Evolutionary conservation across 92 coral and sea anemone species (phyloP), one percentile per base, ranked within the genome.

Genomic region (Epizoanthus ramosus): DNA sequence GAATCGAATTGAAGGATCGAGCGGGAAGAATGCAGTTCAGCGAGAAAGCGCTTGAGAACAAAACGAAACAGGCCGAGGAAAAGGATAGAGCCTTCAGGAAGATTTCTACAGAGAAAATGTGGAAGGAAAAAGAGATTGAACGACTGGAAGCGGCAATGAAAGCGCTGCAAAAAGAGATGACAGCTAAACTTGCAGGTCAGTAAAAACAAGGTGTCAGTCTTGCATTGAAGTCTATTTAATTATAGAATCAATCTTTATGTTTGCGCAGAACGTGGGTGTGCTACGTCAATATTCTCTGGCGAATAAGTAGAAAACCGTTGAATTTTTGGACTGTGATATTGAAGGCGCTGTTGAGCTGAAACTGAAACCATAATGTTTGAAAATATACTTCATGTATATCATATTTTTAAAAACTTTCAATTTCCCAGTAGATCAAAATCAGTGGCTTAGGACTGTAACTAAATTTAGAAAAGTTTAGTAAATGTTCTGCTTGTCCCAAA

Each of bases 21-120:
- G 90, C 85, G 83, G 93, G 80, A 52, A 89, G 85, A 80, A 90
- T 87, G 69, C 79, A 67, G 65, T 73, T 73, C 35, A 89, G 88
- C 15, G 88, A 88, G 43, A 63, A 68, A 75, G 85, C 84, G n/a
- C 80, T 93, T 50, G 74, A 61, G 25, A 66, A 43, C 28, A 89
- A 91, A 13, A 66, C 88, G 8, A 79, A 80, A 41, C 71, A 91
- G 35, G 66, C 90, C 45, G 35, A 35, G 58, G 86, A 74, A 25
- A 93, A 88, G 77, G 94, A 90, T 28, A 74, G 72, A 23, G 91
- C 83, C 12, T 83, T 93, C n/a, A 74, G 84, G 18, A 90, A 88
- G 56, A 85, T 90, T 18, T 65, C 77, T 10, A 89, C 85, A 6
- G 97, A 88, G 13, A 86, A 79, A 19, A 31, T 83, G 15, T 71